Conservation (phyloP, 2,888 invertebrate genomes). For the Eustalomyia histrio region DNA sequence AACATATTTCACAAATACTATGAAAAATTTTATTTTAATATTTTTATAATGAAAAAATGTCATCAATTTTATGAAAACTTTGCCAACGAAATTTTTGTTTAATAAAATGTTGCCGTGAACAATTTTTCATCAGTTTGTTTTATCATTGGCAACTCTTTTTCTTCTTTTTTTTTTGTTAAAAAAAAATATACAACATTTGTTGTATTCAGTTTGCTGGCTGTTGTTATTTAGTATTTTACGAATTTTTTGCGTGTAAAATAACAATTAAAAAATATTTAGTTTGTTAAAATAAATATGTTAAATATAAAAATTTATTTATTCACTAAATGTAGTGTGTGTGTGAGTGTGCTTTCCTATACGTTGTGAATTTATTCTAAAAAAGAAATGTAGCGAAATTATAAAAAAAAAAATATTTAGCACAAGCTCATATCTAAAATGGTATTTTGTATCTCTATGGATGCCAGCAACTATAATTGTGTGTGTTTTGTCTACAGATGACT, state of each 20-base stretch:
- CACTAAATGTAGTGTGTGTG: conserved; percentile 25
- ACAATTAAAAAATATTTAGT: conserved; percentile 57
- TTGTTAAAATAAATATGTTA: conserved; percentile 13
- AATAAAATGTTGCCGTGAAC: no score
- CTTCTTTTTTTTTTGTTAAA: no score
- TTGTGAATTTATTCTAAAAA: conserved; percentile 16
- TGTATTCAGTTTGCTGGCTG: neutral
- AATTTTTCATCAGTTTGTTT: no score
- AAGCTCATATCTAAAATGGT: conserved; percentile 63
- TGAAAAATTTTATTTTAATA: no score
- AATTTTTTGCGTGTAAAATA: conserved; percentile 61
- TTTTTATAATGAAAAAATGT: no score
- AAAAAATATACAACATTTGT: no score
- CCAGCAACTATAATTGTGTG: conserved; percentile 41
- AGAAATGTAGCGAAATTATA: conserved; percentile 22
- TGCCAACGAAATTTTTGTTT: no score
- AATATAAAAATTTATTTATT: conserved; percentile 44
- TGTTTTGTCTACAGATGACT: conserved; percentile 3
- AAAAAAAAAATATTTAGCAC: conserved; percentile 56
- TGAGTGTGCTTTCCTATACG: neutral
- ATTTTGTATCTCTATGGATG: conserved; percentile 49
- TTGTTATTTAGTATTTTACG: neutral
- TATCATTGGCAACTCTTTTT: no score
- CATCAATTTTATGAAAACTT: no score
- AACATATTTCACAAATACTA: no score